phyloP scores from a whole-genome alignment of 2,888 invertebrate genomes.

The Hirtodrosophila duncani region DNA sequence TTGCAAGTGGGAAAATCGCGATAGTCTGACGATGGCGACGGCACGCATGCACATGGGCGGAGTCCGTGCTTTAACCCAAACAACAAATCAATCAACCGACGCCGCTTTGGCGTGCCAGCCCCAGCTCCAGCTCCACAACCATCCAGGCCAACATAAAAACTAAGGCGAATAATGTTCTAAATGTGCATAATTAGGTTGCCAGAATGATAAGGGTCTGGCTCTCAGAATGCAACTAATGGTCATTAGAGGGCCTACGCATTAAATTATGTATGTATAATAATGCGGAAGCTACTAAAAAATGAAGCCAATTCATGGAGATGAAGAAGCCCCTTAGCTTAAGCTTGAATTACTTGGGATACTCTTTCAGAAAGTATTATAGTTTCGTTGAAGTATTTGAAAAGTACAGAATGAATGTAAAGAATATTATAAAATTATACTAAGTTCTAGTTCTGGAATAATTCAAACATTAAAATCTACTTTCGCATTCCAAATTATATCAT shows the following conservation, averaged over 20 bases:
- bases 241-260: slow-evolving; percentile 50
- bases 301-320: no score
- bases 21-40: slow-evolving; percentile 2
- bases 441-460: no score
- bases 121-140: background rate
- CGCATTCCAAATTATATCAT: no score
- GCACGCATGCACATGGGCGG: slow-evolving; percentile 55
- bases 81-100: slow-evolving; percentile 45
- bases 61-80: slow-evolving; percentile 30
- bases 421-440: no score
- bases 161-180: slow-evolving; percentile 16
- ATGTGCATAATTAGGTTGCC: slow-evolving; percentile 59
- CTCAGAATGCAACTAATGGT: slow-evolving; percentile 27
- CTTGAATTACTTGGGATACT: slow-evolving; percentile 25
- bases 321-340: slow-evolving; percentile 4
- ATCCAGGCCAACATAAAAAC: background rate
- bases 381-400: no score
- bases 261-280: slow-evolving; percentile 50
- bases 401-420: no score
- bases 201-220: slow-evolving; percentile 21
- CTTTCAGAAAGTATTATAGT: no score
- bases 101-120: slow-evolving; percentile 19
- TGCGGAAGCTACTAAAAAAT: no score
- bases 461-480: no score
- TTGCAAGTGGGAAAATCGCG: slow-evolving; percentile 34